A percentile compares a stretch with the other conserved stretches of the same genome.
Conservation (phyloP, 2,797 vertebrate genomes). For the Chiroxiphia lanceolata region DNA sequence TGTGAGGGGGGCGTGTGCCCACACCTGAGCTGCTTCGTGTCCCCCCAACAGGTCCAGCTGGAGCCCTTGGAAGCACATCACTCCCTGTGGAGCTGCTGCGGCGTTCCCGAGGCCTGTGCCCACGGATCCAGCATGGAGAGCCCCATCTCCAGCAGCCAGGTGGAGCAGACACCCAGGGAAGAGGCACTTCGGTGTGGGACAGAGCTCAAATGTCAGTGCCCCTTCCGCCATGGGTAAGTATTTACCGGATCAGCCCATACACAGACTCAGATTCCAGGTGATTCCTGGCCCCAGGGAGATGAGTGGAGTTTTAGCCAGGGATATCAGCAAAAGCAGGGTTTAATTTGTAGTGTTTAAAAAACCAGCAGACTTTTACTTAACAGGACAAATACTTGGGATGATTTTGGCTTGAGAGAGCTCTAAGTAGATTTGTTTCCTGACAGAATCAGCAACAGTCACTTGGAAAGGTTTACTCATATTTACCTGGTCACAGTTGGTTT, state of each 20-base stretch:
- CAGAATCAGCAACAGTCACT: not conserved
- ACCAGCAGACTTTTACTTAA: not conserved
- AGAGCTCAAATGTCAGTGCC: not conserved
- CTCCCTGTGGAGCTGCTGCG: not conserved
- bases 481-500: not conserved
- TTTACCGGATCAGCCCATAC: not conserved
- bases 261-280: not conserved
- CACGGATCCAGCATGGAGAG: not conserved
- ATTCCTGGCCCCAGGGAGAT: not conserved
- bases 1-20: not conserved
- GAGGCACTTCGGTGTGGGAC: accelerated
- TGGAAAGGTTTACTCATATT: not conserved
- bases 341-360: not conserved
- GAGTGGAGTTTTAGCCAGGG: not conserved
- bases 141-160: not conserved
- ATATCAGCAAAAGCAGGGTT: not conserved
- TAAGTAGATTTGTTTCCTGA: not conserved
- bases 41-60: not conserved
- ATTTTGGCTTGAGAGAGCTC: not conserved
- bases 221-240: not conserved
- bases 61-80: accelerated
- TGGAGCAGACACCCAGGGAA: not conserved
- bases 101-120: accelerated
- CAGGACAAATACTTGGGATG: not conserved
- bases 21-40: not conserved